phyloP scores from a whole-genome alignment of 2,797 vertebrate species.

The Acanthis flammea region DNA sequence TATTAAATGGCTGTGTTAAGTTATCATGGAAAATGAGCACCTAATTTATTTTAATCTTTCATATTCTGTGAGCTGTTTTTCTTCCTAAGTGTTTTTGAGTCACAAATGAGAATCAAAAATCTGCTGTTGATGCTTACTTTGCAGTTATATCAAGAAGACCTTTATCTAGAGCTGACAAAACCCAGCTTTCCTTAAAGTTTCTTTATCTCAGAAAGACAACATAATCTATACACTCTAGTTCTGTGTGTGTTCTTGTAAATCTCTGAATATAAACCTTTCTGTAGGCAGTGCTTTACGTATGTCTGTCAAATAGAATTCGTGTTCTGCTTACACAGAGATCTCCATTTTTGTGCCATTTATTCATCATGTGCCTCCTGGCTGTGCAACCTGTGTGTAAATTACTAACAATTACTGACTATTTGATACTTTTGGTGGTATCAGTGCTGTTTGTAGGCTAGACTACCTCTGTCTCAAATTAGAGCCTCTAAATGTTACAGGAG shows the following conservation, averaged over 20 bases:
- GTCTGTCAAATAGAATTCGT: neutral
- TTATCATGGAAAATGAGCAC: neutral
- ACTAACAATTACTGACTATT: neutral
- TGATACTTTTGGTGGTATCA: neutral
- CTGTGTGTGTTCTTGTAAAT: neutral
- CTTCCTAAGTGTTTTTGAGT: neutral
- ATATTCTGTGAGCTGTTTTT: neutral
- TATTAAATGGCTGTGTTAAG: neutral
- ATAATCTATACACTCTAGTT: neutral
- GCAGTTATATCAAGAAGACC: neutral
- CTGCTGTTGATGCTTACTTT: neutral
- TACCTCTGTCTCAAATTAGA: neutral
- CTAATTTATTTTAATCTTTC: slow-evolving; percentile 19
- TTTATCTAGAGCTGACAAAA: neutral
- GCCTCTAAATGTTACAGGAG: neutral
- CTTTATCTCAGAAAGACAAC: neutral
- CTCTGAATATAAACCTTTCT: neutral
- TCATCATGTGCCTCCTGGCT: neutral
- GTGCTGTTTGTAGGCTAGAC: neutral
- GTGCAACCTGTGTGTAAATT: neutral
- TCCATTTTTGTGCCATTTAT: neutral
- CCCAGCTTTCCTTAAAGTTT: neutral
- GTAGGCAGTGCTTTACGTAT: neutral
- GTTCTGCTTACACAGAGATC: neutral
- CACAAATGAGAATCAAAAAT: neutral